Percentiles rank a stretch among this genome's conserved stretches.
phyloP scores from a whole-genome alignment of 1,140 invertebrate genomes.

The Caenorhabditis tropicalis region DNA sequence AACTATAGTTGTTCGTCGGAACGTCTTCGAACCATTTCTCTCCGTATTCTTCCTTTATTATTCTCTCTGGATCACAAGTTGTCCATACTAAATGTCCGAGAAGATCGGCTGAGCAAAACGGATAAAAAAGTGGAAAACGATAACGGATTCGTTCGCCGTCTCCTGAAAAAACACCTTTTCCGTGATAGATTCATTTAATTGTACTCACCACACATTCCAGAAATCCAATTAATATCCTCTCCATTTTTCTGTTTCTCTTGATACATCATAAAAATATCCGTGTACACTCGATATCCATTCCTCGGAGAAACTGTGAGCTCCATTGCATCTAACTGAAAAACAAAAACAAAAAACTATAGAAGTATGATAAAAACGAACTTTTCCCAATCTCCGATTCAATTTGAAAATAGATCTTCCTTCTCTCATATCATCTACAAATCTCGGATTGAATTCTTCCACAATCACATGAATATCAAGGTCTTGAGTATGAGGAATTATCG shows the following conservation, averaged over 20 bases:
- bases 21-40: background rate
- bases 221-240: background rate
- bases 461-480: slow-evolving; percentile 48
- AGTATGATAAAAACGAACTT: background rate
- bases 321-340: background rate
- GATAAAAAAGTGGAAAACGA: background rate
- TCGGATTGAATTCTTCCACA: slow-evolving; percentile 51
- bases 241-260: background rate
- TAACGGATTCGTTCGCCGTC: background rate
- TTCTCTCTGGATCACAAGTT: background rate
- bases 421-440: slow-evolving; percentile 24
- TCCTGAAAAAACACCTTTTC: background rate
- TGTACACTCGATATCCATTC: background rate
- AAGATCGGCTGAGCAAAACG: background rate
- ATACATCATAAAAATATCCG: background rate
- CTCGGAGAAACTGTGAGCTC: slow-evolving; percentile 5
- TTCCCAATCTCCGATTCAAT: slow-evolving; percentile 1
- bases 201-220: background rate
- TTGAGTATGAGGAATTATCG: slow-evolving; percentile 55
- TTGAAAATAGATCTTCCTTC: background rate
- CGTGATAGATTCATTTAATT: background rate
- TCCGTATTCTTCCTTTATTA: background rate
- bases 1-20: background rate
- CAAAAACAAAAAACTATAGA: background rate
- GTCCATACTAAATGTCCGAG: background rate